phyloP scores from a whole-genome alignment of 2,113 vertebrate species.

The Nipponia nippon region DNA sequence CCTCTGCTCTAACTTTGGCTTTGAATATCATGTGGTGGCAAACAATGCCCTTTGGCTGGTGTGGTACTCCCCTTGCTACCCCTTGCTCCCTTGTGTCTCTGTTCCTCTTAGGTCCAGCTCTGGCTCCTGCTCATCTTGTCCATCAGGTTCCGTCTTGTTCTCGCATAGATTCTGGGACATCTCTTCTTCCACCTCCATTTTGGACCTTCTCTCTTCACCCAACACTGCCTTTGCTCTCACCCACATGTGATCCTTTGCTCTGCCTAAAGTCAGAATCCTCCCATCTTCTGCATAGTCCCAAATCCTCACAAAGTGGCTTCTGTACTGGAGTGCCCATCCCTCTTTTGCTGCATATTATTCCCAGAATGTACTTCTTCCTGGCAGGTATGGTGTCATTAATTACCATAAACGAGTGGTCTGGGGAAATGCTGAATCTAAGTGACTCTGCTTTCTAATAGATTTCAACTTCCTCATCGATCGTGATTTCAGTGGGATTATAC shows the following conservation, averaged over 20 bases:
- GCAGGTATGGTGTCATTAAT: not conserved
- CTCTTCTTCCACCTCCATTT: not conserved
- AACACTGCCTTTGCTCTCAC: not conserved
- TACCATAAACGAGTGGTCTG: not conserved
- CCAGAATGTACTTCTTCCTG: not conserved
- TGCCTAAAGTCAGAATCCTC: not conserved
- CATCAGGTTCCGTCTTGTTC: not conserved
- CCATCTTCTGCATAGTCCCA: not conserved
- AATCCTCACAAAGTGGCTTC: not conserved
- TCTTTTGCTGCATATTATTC: not conserved
- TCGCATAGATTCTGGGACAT: not conserved
- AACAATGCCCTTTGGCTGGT: not conserved
- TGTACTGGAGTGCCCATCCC: not conserved
- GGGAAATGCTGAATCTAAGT: not conserved
- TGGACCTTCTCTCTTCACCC: not conserved
- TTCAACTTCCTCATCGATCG: not conserved
- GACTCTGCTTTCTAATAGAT: not conserved
- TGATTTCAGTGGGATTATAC: not conserved
- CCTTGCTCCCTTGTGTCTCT: not conserved
- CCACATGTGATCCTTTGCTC: not conserved
- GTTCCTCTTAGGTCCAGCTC: not conserved
- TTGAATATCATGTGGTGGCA: not conserved
- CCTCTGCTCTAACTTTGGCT: not conserved
- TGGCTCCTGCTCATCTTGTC: not conserved
- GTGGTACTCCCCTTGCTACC: not conserved